Percentiles rank a stretch among this genome's conserved stretches.
Conservation (phyloP, 2,888 invertebrate species). For the Tenthredo distinguenda region DNA sequence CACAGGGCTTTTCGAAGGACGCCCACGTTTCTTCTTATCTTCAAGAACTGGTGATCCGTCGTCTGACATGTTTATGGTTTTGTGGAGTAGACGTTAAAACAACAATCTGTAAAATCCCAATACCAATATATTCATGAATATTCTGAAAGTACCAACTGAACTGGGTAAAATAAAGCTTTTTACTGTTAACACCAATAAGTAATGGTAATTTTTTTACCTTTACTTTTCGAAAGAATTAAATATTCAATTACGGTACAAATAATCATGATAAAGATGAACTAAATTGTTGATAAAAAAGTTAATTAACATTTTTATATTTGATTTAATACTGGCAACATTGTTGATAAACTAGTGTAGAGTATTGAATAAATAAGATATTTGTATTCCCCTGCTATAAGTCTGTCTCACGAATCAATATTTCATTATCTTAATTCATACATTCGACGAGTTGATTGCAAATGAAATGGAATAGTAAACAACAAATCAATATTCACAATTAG, state of each 20-base stretch:
- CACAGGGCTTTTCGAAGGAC: slow-evolving; percentile 72
- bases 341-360: background rate
- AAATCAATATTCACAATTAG: slow-evolving; percentile 12
- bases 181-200: background rate
- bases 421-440: background rate
- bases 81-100: slow-evolving; percentile 10
- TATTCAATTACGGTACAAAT: background rate
- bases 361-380: background rate
- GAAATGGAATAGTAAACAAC: background rate
- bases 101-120: slow-evolving; percentile 18
- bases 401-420: slow-evolving; percentile 2
- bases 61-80: slow-evolving; percentile 72
- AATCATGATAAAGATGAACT: background rate
- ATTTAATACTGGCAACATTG: background rate
- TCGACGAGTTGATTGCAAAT: background rate
- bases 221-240: background rate
- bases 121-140: background rate
- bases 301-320: background rate
- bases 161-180: background rate
- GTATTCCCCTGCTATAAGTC: background rate
- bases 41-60: slow-evolving; percentile 76
- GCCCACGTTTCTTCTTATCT: slow-evolving; percentile 76
- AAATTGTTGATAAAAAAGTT: background rate
- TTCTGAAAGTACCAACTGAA: background rate
- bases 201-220: background rate